A percentile compares a stretch with the other conserved stretches of the same genome.
Evolutionary conservation across 2,113 vertebrate genomes (phyloP).

Genomic region (human): GRCh38 chrX:100106501-100107000

Average conservation of each 20-base stretch:
- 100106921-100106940: neutral
- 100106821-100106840: neutral
- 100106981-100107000: neutral
- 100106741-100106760: neutral
- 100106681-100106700: neutral
- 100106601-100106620: neutral
- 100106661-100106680: neutral
- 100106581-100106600: neutral
- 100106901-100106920: neutral
- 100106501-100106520: no score
- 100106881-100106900: neutral
- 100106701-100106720: neutral
- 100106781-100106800: neutral
- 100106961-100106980: neutral
- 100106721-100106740: neutral
- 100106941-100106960: neutral
- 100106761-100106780: neutral
- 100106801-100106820: neutral
- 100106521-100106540: neutral
- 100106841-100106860: neutral
- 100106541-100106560: neutral
- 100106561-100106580: neutral
- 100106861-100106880: neutral
- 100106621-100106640: neutral
- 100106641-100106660: constrained; percentile 3